Percentiles rank a stretch among this genome's conserved stretches.
Evolutionary conservation across 2,797 vertebrate species (phyloP).

Genomic region (Enteromius viviparus): DNA sequence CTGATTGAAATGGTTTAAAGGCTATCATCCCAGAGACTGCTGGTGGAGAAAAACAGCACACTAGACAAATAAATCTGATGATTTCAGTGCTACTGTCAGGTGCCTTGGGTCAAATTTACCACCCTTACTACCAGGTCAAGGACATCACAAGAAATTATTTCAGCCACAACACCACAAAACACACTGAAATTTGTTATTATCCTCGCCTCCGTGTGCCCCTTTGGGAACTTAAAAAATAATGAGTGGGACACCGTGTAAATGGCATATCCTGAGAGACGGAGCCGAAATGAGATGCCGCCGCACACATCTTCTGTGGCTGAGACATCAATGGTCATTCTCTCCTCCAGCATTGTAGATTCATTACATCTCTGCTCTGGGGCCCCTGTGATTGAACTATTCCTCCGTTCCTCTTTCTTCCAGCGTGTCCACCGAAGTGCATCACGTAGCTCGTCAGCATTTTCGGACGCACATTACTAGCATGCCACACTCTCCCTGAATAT

Average conservation of each 20-base stretch:
- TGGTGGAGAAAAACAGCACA: conserved; percentile 23
- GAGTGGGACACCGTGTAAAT: conserved; percentile 27
- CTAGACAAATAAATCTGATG: conserved; percentile 37
- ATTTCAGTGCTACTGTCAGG: conserved; percentile 33
- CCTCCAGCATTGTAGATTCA: conserved; percentile 23
- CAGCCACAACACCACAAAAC: conserved; percentile 1
- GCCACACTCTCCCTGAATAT: conserved; percentile 65
- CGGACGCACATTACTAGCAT: conserved; percentile 52
- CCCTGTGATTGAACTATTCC: conserved; percentile 17
- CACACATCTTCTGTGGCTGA: conserved; percentile 21
- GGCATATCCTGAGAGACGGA: conserved; percentile 25
- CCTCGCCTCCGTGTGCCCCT: conserved; percentile 10
- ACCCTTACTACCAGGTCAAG: conserved; percentile 41
- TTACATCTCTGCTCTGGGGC: conserved; percentile 45
- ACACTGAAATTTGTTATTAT: conserved; percentile 36
- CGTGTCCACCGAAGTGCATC: conserved; percentile 14
- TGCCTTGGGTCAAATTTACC: conserved; percentile 46
- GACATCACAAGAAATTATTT: conserved; percentile 35
- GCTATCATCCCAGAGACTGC: conserved; percentile 32
- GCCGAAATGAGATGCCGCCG: neutral
- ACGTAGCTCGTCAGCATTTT: conserved; percentile 41
- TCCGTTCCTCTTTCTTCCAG: conserved; percentile 17
- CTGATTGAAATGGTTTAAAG: conserved; percentile 32
- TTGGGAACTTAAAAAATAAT: conserved; percentile 28
- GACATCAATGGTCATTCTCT: conserved; percentile 36